Conservation (phyloP, 2,113 vertebrate genomes). For the Burhinus bistriatus region DNA sequence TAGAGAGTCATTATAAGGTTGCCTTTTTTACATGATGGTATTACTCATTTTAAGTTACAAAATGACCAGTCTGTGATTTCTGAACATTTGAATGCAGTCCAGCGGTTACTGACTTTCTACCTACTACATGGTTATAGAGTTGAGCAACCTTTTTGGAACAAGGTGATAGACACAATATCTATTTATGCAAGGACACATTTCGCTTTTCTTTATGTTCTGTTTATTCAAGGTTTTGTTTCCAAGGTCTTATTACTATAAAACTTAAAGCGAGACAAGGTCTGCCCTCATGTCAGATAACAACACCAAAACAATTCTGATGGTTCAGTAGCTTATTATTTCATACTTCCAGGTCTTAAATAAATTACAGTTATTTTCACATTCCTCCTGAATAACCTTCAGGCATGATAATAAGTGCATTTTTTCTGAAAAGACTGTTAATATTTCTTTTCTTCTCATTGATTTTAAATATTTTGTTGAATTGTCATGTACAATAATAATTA, state of each 20-base stretch:
- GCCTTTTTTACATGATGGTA: neutral
- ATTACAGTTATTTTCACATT: constrained; percentile 76
- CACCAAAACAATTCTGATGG: constrained; percentile 78
- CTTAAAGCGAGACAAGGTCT: constrained; percentile 80
- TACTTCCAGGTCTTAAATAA: constrained; percentile 77
- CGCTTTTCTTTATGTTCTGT: constrained; percentile 75
- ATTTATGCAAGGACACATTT: constrained; percentile 82
- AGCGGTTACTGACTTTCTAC: constrained; percentile 69
- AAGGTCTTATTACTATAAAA: constrained; percentile 83
- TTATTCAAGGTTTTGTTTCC: constrained; percentile 83
- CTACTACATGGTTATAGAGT: constrained; percentile 70
- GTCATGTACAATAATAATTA: constrained; percentile 68
- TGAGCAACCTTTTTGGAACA: constrained; percentile 75
- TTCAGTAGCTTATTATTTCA: constrained; percentile 77
- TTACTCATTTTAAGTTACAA: constrained; percentile 56
- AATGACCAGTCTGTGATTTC: constrained; percentile 33
- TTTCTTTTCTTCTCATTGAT: constrained; percentile 60
- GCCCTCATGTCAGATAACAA: constrained; percentile 77
- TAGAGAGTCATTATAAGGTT: constrained; percentile 41
- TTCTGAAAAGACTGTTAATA: constrained; percentile 57
- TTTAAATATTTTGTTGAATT: constrained; percentile 68
- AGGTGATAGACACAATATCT: constrained; percentile 85
- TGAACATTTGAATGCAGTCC: constrained; percentile 54
- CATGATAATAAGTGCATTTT: constrained; percentile 68
- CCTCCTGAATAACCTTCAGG: constrained; percentile 72